These are phyloP conservation scores for Limnephilus auricula DNA, from an alignment of 2,888 invertebrate genomes.

Conservation along the genomic window DNA sequence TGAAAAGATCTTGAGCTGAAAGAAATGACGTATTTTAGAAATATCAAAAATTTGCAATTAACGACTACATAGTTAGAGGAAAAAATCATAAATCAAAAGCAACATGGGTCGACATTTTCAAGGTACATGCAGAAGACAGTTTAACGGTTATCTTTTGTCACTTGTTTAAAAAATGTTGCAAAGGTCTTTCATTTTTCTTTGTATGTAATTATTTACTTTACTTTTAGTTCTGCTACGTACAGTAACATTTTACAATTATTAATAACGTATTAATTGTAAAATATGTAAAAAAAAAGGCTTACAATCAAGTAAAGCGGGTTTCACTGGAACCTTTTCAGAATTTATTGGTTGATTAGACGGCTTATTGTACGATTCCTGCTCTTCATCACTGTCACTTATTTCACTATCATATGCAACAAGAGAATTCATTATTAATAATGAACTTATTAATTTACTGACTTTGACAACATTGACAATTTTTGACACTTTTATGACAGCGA, in stretches of 20 bases:
- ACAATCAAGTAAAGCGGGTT: neutral
- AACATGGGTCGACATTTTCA: neutral
- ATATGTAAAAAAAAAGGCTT: neutral
- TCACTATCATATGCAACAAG: constrained; percentile 80
- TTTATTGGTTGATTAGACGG: neutral
- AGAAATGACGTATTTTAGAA: neutral
- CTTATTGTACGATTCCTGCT: constrained; percentile 68
- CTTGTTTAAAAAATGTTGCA: too few relatives aligned
- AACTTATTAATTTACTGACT: neutral
- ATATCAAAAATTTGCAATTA: neutral
- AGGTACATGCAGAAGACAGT: neutral
- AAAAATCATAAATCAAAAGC: neutral
- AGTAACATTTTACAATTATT: neutral
- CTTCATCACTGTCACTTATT: constrained; percentile 73
- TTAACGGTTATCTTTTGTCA: neutral
- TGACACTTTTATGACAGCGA: too few relatives aligned
- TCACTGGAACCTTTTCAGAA: neutral
- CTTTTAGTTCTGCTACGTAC: neutral
- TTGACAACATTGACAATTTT: neutral
- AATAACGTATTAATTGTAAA: too few relatives aligned
- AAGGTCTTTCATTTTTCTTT: neutral
- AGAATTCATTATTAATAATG: constrained; percentile 75
- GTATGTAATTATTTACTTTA: neutral
- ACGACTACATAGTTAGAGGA: neutral
- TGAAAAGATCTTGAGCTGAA: constrained; percentile 67